These are phyloP conservation scores for Orientallactaga sibirica DNA, from an alignment of 2,797 vertebrate species.

Conservation along the genomic window DNA sequence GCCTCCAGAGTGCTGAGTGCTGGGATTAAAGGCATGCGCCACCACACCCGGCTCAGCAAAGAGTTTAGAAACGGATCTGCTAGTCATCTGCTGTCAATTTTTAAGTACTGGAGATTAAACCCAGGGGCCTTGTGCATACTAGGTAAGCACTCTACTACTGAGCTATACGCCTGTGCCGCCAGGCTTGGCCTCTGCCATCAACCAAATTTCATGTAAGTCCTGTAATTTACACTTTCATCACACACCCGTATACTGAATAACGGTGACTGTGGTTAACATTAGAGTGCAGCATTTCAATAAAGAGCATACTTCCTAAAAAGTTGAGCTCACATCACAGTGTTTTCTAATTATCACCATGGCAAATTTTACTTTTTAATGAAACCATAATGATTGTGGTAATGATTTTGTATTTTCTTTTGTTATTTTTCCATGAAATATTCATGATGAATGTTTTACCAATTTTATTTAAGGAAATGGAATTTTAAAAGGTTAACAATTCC, in stretches of 20 bases:
- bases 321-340: neutral
- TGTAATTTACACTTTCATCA: constrained; percentile 4
- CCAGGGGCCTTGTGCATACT: neutral
- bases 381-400: neutral
- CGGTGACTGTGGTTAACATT: neutral
- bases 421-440: neutral
- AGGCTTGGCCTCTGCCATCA: neutral
- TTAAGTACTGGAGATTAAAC: neutral
- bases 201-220: neutral
- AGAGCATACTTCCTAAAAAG: neutral
- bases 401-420: neutral
- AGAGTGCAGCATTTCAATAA: neutral
- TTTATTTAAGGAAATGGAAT: constrained; percentile 21
- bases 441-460: constrained; percentile 7
- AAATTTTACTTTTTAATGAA: constrained; percentile 45
- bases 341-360: constrained; percentile 29
- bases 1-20: too few relatives aligned
- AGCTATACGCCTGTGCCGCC: too few relatives aligned
- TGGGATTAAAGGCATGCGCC: too few relatives aligned
- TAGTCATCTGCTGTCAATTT: neutral
- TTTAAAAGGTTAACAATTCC: neutral
- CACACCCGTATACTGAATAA: neutral
- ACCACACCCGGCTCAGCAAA: too few relatives aligned
- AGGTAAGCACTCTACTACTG: neutral
- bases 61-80: neutral